Evolutionary conservation across 2,113 vertebrate genomes (phyloP).

Genomic region (Excalfactoria chinensis): DNA sequence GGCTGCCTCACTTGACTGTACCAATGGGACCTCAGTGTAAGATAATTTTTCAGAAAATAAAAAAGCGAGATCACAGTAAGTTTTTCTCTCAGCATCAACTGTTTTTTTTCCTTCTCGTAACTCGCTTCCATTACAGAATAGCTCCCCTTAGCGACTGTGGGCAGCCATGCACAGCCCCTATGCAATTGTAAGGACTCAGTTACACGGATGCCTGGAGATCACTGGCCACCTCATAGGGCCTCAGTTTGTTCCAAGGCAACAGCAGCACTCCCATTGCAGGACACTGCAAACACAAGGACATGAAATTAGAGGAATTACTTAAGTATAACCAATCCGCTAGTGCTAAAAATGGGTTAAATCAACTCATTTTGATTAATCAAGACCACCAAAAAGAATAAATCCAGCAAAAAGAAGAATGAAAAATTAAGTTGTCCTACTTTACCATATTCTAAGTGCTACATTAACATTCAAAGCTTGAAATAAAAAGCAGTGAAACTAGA

Average conservation of each 20-base stretch:
- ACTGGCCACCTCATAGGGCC: not conserved
- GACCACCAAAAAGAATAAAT: not conserved
- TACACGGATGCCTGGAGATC: not conserved
- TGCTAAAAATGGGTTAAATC: not conserved
- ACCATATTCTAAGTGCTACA: not conserved
- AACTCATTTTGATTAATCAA: not conserved
- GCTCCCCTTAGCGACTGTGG: conserved; percentile 36
- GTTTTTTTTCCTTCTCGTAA: not conserved
- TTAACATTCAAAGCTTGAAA: not conserved
- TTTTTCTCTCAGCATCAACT: not conserved
- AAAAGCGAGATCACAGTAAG: not conserved
- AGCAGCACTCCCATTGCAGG: not conserved
- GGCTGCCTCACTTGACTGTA: not conserved
- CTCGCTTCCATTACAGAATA: conserved; percentile 21
- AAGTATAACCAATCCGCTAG: not conserved
- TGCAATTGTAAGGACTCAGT: not conserved
- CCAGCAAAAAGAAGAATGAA: not conserved
- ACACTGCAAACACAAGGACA: not conserved
- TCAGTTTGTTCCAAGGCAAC: not conserved
- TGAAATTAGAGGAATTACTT: not conserved
- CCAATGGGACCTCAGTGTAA: not conserved
- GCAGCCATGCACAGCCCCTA: not conserved
- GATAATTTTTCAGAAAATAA: not conserved
- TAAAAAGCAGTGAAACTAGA: not conserved
- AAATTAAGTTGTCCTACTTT: not conserved